phyloP scores from a whole-genome alignment of 2,888 invertebrate genomes.

The Drosophila nr. fundita region DNA sequence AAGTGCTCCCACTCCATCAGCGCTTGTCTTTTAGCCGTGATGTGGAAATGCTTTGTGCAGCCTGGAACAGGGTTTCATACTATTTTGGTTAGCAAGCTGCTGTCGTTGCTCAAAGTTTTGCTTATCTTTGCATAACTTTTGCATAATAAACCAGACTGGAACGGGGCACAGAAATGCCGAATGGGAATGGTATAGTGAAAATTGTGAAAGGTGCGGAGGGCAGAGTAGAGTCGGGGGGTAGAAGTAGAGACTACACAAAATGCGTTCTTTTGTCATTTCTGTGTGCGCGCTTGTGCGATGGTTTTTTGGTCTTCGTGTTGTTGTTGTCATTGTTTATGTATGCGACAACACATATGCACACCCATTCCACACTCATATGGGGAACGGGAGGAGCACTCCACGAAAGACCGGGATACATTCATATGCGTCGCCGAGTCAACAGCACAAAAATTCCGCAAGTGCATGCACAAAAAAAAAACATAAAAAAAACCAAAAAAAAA shows the following conservation, averaged over 20 bases:
- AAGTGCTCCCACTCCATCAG: conserved; percentile 25
- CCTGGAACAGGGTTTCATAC: conserved; percentile 43
- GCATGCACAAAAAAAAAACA: conserved; percentile 77
- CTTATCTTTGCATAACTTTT: conserved; percentile 83
- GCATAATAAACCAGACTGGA: conserved; percentile 79
- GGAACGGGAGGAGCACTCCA: conserved; percentile 26
- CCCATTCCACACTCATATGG: conserved; percentile 39
- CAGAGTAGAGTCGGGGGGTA: not conserved
- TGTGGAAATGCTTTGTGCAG: conserved; percentile 54
- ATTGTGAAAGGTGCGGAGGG: not conserved
- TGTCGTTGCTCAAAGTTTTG: conserved; percentile 77
- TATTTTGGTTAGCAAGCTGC: conserved; percentile 71
- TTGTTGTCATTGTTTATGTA: conserved; percentile 76
- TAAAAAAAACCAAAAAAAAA: conserved; percentile 33
- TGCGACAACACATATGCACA: conserved; percentile 76
- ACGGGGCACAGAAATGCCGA: conserved; percentile 29
- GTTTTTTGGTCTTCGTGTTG: conserved; percentile 43
- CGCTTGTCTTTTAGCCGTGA: conserved; percentile 50
- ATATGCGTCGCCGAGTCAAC: conserved; percentile 79
- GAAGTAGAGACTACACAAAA: conserved; percentile 41
- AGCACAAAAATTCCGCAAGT: conserved; percentile 78
- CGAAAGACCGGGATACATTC: conserved; percentile 64
- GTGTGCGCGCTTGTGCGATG: conserved; percentile 52
- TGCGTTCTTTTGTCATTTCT: conserved; percentile 80
- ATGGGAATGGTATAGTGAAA: conserved; percentile 1